Base-by-base conservation (phyloP, 2,888 invertebrate genomes). In the Dichetophora obliterata region DNA sequence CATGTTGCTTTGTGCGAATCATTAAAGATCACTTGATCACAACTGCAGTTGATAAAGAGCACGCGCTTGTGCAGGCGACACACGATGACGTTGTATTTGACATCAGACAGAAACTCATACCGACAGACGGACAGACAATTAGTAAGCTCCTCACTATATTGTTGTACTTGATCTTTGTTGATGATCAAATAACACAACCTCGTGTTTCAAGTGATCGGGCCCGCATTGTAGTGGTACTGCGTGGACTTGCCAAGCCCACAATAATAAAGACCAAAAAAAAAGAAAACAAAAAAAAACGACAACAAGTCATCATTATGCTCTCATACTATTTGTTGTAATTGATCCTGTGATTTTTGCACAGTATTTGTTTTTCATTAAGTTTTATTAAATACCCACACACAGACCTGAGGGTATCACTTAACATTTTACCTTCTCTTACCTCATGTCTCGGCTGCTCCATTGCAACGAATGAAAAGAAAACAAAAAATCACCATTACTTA, bases 311-410 rank as follows among this genome's bases (percentile, higher is more conserved):
- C 43, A 11, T 43, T 43, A 43, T 43, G 43, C 43, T 71, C 75
- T 85, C 83, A 85, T 85, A 85, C 86, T 86, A 85, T 85, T 85
- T 85, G 84, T 83, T 85, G 85, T 85, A 85, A 85, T 86, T 85
- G 85, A 86, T 84, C 85, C 85, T 83, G 82, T 84, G 84, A 59
- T 54, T 59, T 48, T 61, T 34, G 75, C 50, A 61, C 69, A 61
- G 68, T 69, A 69, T 75, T 75, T 73, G 68, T 37, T 69, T 73
- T 61, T 31, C 68, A 57, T 77, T 73, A 48, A 66, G 37, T 66
- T 43, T 59, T 22, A 72, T 61, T 72, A 72, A 72, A 61, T 72
- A 72, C 71, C 48, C 37, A 14, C 59, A 59, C 71, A 52, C 61
- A 22, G 16, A 48, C 71, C 59, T 71, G 57, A 71, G 59, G 71